Base-by-base conservation (phyloP, 1,140 invertebrate genomes). In the Solenopsis fugax region DNA sequence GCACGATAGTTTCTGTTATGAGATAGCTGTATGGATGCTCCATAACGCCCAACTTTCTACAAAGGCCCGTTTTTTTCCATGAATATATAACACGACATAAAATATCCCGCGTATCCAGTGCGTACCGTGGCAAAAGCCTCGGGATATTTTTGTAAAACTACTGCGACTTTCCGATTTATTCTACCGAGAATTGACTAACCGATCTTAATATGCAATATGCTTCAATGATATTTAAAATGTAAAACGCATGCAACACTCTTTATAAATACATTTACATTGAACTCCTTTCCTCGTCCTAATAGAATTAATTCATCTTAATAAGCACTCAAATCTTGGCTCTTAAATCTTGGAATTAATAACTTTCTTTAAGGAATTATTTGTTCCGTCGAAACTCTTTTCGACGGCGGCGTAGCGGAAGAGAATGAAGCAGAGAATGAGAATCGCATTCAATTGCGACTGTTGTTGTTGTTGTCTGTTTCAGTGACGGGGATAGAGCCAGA, bases 401-500 rank as follows among this genome's bases (percentile, higher is more conserved):
- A 41, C 18, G 1, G 24, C 9, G n/a, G 16, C 0, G 2, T 34
- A 50, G 58, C 18, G 24, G 18, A 80, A 29, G 29, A 29, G 2
- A 29, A 24, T 5, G 24, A 48, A 13, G 24, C 6, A 10, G 18
- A 16, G 18, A 69, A 18, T 12, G 21, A 56, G 1, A 69, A 69
- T 56, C 16, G 29, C 64, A 29, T 18, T 24, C 12, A 34, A 80
- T 72, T 82, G 54, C 34, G 21, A 60, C 12, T 45, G 6, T 48
- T 45, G 6, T 48, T 48, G 54, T 87, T 87, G 72, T 45, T 52
- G 72, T 45, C 52, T 95, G 92, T 95, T 95, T 86, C 94, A 95
- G 96, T 95, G 88, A 95, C 96, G 92, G 96, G 96, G 89, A 97
- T 97, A 95, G 97, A 97, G 95, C 98, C 98, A 93, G 97, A 98